A percentile compares a stretch with the other conserved stretches of the same genome.
These are phyloP conservation scores for Strigamia maritima DNA, from an alignment of 2,888 invertebrate genomes.

Conservation along the genomic window DNA sequence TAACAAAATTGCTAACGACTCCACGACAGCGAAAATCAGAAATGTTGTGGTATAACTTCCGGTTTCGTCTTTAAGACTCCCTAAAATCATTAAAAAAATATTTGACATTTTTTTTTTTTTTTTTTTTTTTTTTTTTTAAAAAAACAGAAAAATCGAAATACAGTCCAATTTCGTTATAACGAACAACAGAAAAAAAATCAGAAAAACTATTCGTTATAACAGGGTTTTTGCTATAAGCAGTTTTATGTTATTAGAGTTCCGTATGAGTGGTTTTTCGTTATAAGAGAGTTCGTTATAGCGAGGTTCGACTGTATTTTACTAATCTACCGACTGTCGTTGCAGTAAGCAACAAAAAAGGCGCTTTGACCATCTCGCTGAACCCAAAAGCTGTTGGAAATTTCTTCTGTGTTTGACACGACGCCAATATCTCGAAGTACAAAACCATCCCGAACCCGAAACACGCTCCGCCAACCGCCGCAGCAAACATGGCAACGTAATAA, in stretches of 20 bases:
- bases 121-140: too few relatives aligned
- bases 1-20: neutral
- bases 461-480: neutral
- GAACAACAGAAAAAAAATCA: too few relatives aligned
- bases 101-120: too few relatives aligned
- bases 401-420: neutral
- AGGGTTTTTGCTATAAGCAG: too few relatives aligned
- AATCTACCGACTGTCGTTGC: constrained; percentile 13
- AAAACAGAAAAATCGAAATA: too few relatives aligned
- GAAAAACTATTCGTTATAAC: too few relatives aligned
- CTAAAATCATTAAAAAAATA: neutral
- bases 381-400: constrained; percentile 20
- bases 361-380: constrained; percentile 34
- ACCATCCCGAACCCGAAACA: constrained; percentile 2
- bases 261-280: too few relatives aligned
- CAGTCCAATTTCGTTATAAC: too few relatives aligned
- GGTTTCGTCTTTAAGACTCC: constrained; percentile 2
- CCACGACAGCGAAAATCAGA: neutral
- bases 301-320: too few relatives aligned
- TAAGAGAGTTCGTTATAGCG: too few relatives aligned
- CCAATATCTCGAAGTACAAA: constrained; percentile 36
- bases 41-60: constrained; percentile 15
- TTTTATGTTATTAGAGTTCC: too few relatives aligned
- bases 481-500: neutral
- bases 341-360: neutral